These are phyloP conservation scores for Plebejus melissa DNA, from an alignment of 2,888 invertebrate species.

Conservation along the genomic window DNA sequence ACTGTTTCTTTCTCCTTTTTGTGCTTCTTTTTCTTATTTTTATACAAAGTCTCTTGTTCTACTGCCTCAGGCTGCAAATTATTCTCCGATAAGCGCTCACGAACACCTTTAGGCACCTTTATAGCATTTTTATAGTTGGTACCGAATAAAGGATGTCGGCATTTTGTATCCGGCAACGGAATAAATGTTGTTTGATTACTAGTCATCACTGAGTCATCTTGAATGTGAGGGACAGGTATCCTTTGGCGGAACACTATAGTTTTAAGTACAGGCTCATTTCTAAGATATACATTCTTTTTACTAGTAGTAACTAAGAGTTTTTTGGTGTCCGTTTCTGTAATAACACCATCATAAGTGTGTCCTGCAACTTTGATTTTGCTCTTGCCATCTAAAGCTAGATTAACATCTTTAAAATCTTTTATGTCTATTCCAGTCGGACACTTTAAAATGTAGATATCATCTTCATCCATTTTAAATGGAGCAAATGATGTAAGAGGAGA, in stretches of 20 bases:
- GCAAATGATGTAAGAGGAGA: slow-evolving; percentile 35
- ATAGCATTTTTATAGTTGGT: slow-evolving; percentile 55
- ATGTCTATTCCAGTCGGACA: slow-evolving; percentile 54
- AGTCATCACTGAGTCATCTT: slow-evolving; percentile 45
- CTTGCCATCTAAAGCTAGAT: slow-evolving; percentile 49
- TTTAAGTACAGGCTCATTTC: slow-evolving; percentile 41
- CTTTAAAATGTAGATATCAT: slow-evolving; percentile 59
- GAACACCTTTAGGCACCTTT: slow-evolving; percentile 48
- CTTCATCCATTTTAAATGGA: slow-evolving; percentile 45
- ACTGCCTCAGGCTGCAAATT: slow-evolving; percentile 29
- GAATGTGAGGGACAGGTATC: slow-evolving; percentile 56
- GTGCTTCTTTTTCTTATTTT: slow-evolving; percentile 50
- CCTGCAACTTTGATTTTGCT: slow-evolving; percentile 58
- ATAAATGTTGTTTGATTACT: slow-evolving; percentile 53
- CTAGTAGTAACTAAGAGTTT: slow-evolving; percentile 44
- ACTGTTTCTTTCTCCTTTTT: slow-evolving; percentile 41
- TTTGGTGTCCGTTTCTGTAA: slow-evolving; percentile 41
- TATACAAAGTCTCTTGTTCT: slow-evolving; percentile 32
- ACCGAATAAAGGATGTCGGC: slow-evolving; percentile 65
- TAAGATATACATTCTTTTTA: slow-evolving; percentile 42
- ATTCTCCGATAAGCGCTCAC: slow-evolving; percentile 43
- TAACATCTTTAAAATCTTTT: slow-evolving; percentile 43
- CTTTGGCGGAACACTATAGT: slow-evolving; percentile 52
- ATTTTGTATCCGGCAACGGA: slow-evolving; percentile 62
- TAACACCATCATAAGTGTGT: slow-evolving; percentile 50